These are phyloP conservation scores for Oxytorus armatus DNA, from an alignment of 2,888 invertebrate species.

Conservation along the genomic window DNA sequence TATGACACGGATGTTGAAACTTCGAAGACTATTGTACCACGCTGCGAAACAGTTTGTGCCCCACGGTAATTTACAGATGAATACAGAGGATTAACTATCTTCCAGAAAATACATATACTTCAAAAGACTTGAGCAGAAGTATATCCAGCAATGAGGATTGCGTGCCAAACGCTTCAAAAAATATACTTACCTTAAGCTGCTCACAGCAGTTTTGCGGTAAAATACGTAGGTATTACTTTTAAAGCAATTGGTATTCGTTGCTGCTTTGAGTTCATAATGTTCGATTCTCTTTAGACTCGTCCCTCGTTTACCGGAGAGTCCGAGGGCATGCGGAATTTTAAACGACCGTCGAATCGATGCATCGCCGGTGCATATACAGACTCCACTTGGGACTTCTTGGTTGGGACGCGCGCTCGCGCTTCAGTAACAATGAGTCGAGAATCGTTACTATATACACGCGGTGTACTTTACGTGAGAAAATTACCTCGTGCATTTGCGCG, in stretches of 20 bases:
- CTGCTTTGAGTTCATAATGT: slow-evolving; percentile 51
- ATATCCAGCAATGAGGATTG: slow-evolving; percentile 12
- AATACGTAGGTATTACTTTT: slow-evolving; percentile 45
- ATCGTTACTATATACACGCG: slow-evolving; percentile 56
- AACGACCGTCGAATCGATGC: slow-evolving; percentile 59
- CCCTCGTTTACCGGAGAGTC: slow-evolving; percentile 60
- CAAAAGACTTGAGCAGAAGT: slow-evolving; percentile 3
- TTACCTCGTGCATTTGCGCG: slow-evolving; percentile 62
- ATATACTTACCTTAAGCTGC: slow-evolving; percentile 4
- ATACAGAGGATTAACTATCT: not conserved
- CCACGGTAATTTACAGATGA: not conserved
- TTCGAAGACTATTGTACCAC: not conserved
- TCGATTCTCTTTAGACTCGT: slow-evolving; percentile 52
- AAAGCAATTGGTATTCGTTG: slow-evolving; percentile 54
- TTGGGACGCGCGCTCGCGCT: slow-evolving; percentile 50
- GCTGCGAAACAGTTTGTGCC: not conserved
- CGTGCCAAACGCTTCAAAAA: slow-evolving; percentile 31
- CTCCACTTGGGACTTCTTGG: slow-evolving; percentile 43
- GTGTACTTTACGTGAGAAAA: slow-evolving; percentile 68
- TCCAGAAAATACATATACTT: slow-evolving; percentile 17
- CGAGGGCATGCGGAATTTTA: slow-evolving; percentile 71
- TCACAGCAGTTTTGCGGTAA: slow-evolving; percentile 46
- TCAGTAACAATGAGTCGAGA: slow-evolving; percentile 56
- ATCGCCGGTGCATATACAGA: slow-evolving; percentile 34
- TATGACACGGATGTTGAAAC: not conserved